These are phyloP conservation scores for Barnardius zonarius DNA, from an alignment of 2,113 vertebrate genomes.

Conservation along the genomic window DNA sequence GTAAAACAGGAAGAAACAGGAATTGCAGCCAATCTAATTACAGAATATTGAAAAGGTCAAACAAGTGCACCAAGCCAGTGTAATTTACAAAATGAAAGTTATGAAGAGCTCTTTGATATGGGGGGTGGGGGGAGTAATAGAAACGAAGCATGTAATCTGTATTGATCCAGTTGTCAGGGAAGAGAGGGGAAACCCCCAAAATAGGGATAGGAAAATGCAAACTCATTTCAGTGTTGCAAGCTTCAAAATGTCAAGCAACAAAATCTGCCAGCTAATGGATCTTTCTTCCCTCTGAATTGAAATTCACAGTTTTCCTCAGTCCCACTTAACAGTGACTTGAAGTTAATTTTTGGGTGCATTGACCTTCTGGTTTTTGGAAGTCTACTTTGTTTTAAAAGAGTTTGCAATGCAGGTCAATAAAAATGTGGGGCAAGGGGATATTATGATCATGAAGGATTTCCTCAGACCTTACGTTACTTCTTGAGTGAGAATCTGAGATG, in stretches of 20 bases:
- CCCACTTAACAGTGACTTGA: background rate
- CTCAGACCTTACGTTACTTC: background rate
- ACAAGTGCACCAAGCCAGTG: slow-evolving; percentile 33
- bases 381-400: background rate
- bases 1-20: slow-evolving; percentile 68
- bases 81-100: slow-evolving; percentile 50
- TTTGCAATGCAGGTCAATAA: background rate
- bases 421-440: background rate
- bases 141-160: background rate
- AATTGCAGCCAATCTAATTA: slow-evolving; percentile 74
- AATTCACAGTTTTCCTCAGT: background rate
- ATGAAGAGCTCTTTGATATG: background rate
- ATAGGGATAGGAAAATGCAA: background rate
- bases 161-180: fast-evolving
- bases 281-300: background rate
- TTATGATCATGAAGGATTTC: background rate
- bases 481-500: background rate
- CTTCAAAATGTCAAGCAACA: background rate
- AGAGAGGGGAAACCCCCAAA: background rate
- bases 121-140: background rate
- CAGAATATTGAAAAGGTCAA: slow-evolving; percentile 78
- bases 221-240: background rate
- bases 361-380: background rate
- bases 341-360: background rate
- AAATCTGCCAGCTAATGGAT: background rate